These are phyloP conservation scores for Phalangium opilio DNA, from an alignment of 2,888 invertebrate genomes.

Conservation along the genomic window DNA sequence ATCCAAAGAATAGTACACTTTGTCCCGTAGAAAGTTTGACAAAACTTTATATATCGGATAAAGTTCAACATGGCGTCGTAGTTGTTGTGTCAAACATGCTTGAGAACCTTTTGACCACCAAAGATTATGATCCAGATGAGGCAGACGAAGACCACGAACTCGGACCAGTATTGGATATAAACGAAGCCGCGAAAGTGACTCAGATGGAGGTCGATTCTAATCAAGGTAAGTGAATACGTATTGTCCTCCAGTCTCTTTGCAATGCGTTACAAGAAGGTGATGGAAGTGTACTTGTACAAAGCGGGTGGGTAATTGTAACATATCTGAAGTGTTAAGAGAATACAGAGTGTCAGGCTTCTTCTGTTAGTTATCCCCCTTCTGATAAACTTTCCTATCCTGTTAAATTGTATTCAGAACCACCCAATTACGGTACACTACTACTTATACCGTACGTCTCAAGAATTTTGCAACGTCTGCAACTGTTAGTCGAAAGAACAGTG, in stretches of 20 bases:
- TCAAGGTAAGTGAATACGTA: too few species aligned
- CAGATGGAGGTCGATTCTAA: conserved; percentile 6
- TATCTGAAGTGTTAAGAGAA: too few species aligned
- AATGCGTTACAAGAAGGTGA: too few species aligned
- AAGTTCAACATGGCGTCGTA: conserved; percentile 47
- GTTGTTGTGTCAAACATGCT: conserved; percentile 28
- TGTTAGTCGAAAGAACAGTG: conserved; percentile 10
- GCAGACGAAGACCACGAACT: conserved; percentile 18
- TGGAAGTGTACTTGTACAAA: too few species aligned
- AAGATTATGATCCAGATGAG: conserved; percentile 16
- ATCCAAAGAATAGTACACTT: conserved; percentile 32
- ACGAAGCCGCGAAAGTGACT: conserved; percentile 18
- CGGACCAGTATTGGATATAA: neutral
- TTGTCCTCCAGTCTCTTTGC: too few species aligned
- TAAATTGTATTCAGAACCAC: neutral
- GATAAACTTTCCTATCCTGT: too few species aligned
- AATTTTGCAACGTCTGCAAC: conserved; percentile 38
- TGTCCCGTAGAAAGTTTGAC: conserved; percentile 52
- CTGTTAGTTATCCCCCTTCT: too few species aligned
- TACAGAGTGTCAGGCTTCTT: too few species aligned
- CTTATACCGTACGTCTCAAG: conserved; percentile 54
- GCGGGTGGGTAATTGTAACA: too few species aligned
- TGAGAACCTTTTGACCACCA: conserved; percentile 25
- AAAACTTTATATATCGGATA: conserved; percentile 50
- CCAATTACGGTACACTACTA: conserved; percentile 54